Evolutionary conservation across 2,888 invertebrate genomes (phyloP), one percentile per base, ranked within the genome.

Genomic region (Catocala nupta): DNA sequence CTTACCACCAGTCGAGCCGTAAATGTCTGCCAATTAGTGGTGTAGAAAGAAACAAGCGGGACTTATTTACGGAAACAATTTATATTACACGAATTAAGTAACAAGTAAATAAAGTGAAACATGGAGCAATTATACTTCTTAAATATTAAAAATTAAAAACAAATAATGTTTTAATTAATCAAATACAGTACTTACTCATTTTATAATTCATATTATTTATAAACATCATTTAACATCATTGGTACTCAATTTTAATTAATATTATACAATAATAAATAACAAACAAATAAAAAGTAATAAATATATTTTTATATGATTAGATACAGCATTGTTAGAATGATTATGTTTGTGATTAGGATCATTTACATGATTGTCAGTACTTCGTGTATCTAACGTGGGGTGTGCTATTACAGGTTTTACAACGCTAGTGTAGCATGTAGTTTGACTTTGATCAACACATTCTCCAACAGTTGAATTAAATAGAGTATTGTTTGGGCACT

Each of bases 401-500:
- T 11, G 42, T 11, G 4, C 25, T 43, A 7, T 53, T 16, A 47
- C 13, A 59, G 60, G 48, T 59, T 63, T 56, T 16, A 62, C 39
- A 16, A 50, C 57, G 47, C 13, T 13, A 42, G 62, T 13, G 59
- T 60, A 39, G 66, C 91, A 92, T 12, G 53, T 68, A 67, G 75
- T 86, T 9, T 77, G 56, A 36, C 82, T 82, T 57, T 71, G 77
- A 67, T 85, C 83, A 0, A 89, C 83, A 69, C 93, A 93, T 1
- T 39, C 39, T 1, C 71, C 76, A 39, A 69, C 68, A 12, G 54
- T 54, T 1, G 80, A 70, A 69, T 81, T 82, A 56, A 87, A 93
- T 0, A 88, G 65, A 13, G 78, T 83, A 45, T 80, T 70, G 7
- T 34, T 9, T 0, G 90, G 86, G 54, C 93, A 93, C 42, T 75